These are phyloP conservation scores for Fukomys damarensis DNA, from an alignment of 2,113 vertebrate species.

Conservation along the genomic window DNA sequence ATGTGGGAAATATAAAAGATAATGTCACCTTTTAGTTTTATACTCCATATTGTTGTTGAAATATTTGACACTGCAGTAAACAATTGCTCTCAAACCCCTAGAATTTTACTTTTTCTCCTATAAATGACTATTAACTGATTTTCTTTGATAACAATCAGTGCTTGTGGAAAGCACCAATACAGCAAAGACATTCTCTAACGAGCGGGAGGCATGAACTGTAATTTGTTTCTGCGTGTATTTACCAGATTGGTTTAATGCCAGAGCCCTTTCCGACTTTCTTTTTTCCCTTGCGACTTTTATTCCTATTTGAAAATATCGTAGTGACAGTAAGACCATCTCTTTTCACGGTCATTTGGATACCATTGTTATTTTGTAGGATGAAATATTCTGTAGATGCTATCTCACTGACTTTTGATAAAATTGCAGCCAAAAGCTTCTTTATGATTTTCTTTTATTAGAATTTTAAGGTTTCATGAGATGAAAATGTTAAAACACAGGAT, in stretches of 20 bases:
- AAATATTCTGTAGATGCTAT: background rate
- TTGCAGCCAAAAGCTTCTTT: background rate
- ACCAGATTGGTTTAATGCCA: background rate
- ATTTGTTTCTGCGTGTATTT: background rate
- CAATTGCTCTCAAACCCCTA: background rate
- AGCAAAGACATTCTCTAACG: background rate
- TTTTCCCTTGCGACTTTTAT: background rate
- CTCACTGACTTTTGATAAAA: slow-evolving; percentile 40
- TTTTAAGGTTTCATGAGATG: slow-evolving; percentile 58
- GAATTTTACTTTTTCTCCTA: background rate
- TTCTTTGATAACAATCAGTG: background rate
- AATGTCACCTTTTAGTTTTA: background rate
- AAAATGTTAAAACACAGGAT: slow-evolving; percentile 34
- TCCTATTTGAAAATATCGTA: background rate
- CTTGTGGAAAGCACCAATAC: background rate
- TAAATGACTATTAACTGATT: background rate
- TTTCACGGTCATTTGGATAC: background rate
- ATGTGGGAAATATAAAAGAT: background rate
- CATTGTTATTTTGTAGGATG: slow-evolving; percentile 7
- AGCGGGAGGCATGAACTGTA: background rate
- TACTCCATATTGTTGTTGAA: background rate
- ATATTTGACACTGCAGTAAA: background rate
- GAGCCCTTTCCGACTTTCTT: background rate
- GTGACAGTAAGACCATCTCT: background rate
- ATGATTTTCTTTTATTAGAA: slow-evolving; percentile 8